Evolutionary conservation across 2,113 vertebrate species (phyloP), one percentile per base, ranked within the genome.

Genomic region (Gyps fulvus): DNA sequence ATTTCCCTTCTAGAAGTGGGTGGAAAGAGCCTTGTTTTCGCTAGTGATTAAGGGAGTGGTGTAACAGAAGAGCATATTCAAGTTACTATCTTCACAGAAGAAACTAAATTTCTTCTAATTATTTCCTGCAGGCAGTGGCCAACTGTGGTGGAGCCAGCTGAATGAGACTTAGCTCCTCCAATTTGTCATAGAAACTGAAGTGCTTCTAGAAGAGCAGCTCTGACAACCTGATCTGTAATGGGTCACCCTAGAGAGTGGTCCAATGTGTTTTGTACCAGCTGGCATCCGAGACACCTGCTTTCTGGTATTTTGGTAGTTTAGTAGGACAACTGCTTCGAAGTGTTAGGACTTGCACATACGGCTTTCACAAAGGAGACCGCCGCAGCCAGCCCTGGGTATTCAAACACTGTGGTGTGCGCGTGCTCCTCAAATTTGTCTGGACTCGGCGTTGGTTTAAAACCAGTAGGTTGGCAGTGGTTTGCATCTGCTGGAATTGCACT

Each of bases 21-120:
- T 94, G 93, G 94, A 59, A 87, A 54, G 65, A 71, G 52, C 69
- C 83, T 94, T 72, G 69, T 84, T 89, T 84, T 95, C 9, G 10
- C 38, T 84, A 25, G 55, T n/a, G 55, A 94, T 92, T 86, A 91
- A 86, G 67, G 89, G 94, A 93, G 77, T 55, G 72, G 81, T 87
- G 72, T 87, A 87, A 67, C 59, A 94, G 22, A 78, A 77, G 62
- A 81, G 19, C 1, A 0, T 49, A 34, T 77, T 86, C 11, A 14
- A 71, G 40, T 88, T 79, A 38, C 43, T 79, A 2, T 92, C 67
- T 89, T 70, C 43, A 10, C 6, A 58, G 40, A 65, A 86, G 79
- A 86, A 45, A 61, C 18, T 16, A n/a, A 40, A 15, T 76, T 92
- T 63, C 65, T 83, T 57, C 16, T 66, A 40, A 69, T 94, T 59